A percentile compares a stretch with the other conserved stretches of the same genome.
Evolutionary conservation across 2,797 vertebrate genomes (phyloP).

Genomic region (Galagoides demidoff): DNA sequence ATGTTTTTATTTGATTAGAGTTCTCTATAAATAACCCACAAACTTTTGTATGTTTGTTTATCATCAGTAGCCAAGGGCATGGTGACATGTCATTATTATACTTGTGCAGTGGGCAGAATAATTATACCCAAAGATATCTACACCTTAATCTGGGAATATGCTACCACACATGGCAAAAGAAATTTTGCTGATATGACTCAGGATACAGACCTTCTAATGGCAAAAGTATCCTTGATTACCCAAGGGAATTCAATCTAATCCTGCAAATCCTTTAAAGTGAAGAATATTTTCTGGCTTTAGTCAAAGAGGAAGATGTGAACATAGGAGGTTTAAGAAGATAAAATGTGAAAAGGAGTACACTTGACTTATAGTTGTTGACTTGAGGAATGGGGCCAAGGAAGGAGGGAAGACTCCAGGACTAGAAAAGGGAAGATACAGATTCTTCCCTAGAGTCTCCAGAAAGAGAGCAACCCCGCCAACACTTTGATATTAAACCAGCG

Average conservation of each 20-base stretch:
- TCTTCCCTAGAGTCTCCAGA: not conserved
- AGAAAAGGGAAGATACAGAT: not conserved
- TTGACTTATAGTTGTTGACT: not conserved
- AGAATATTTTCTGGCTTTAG: not conserved
- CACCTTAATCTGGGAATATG: not conserved
- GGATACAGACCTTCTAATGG: not conserved
- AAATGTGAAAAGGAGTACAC: fast-evolving
- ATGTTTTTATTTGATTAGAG: not conserved
- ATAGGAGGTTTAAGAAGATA: not conserved
- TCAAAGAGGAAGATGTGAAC: not conserved
- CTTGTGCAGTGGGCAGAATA: not conserved
- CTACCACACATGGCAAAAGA: not conserved
- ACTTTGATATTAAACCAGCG: not conserved
- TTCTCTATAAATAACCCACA: not conserved
- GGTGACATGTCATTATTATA: not conserved
- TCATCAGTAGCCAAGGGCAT: not conserved
- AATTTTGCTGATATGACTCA: not conserved
- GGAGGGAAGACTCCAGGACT: too few relatives aligned
- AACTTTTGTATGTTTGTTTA: not conserved
- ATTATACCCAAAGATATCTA: not conserved
- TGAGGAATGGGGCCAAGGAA: not conserved
- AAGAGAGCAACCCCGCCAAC: not conserved
- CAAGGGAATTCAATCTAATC: not conserved
- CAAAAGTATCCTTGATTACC: not conserved
- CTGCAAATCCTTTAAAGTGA: not conserved